A percentile compares a stretch with the other conserved stretches of the same genome.
phyloP scores from a whole-genome alignment of 2,888 invertebrate genomes.

The Disparrhopalites patrizii region DNA sequence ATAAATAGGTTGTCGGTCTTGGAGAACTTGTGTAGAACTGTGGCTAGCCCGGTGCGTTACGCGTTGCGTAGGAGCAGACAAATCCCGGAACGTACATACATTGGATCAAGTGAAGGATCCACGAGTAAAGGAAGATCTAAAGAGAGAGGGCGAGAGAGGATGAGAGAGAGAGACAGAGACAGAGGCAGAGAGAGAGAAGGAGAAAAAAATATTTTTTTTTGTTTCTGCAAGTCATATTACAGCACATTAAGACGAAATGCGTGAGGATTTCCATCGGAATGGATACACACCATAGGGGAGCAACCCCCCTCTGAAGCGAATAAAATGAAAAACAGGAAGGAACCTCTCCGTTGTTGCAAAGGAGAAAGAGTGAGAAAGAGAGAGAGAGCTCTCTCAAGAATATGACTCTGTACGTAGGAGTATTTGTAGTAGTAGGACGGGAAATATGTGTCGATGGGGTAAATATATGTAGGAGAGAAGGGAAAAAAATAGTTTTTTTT shows the following conservation, averaged over 20 bases:
- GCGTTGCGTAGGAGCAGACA: background rate
- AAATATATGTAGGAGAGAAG: no score
- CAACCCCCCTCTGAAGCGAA: slow-evolving; percentile 49
- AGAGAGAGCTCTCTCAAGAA: background rate
- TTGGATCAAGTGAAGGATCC: no score
- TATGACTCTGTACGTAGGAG: background rate
- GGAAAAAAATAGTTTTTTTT: no score
- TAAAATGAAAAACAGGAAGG: slow-evolving; percentile 49
- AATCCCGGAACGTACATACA: background rate
- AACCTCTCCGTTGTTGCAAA: slow-evolving; percentile 25
- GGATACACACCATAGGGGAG: slow-evolving; percentile 46
- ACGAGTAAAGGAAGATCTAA: no score
- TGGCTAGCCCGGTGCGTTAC: background rate
- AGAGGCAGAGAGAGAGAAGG: no score
- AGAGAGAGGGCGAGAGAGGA: no score
- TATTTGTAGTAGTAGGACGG: background rate
- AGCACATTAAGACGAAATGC: slow-evolving; percentile 26
- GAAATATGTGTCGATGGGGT: background rate
- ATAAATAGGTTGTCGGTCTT: slow-evolving; percentile 41
- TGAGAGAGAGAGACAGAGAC: no score
- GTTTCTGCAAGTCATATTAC: slow-evolving; percentile 48
- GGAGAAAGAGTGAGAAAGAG: no score
- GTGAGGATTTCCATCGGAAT: slow-evolving; percentile 29
- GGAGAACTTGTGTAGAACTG: background rate
- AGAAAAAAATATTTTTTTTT: no score